Conservation (phyloP, 2,888 invertebrate species). For the Calameuta pallipes region DNA sequence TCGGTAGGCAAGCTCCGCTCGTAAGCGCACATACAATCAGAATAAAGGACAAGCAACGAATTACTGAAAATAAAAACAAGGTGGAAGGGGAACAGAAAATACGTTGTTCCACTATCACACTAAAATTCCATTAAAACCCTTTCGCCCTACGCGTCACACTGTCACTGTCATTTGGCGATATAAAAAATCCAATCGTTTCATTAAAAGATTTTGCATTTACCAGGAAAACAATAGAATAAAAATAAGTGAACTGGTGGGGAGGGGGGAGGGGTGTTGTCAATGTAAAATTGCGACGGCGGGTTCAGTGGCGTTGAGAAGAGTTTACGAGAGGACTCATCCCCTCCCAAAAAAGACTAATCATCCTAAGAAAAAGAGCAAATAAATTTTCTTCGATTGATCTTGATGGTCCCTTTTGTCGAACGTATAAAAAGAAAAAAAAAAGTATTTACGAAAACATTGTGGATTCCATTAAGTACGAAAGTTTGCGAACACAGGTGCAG, state of each 20-base stretch:
- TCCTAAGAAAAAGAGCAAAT: slow-evolving; percentile 1
- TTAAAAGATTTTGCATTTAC: not conserved
- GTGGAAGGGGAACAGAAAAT: slow-evolving; percentile 24
- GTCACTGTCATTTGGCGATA: not conserved
- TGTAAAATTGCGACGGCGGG: not conserved
- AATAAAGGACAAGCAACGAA: slow-evolving; percentile 40
- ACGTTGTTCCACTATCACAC: not conserved
- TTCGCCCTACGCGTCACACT: not conserved
- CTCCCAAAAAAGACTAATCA: not conserved
- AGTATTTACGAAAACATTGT: slow-evolving; percentile 19
- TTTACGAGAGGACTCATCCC: not conserved
- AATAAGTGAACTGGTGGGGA: slow-evolving; percentile 16
- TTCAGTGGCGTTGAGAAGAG: not conserved
- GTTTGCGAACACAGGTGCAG: slow-evolving; percentile 26
- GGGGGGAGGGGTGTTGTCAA: not conserved
- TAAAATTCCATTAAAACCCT: not conserved
- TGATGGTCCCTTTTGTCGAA: slow-evolving; percentile 31
- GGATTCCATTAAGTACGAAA: slow-evolving; percentile 42
- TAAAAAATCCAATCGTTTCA: not conserved
- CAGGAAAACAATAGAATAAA: slow-evolving; percentile 5
- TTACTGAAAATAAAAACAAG: slow-evolving; percentile 22
- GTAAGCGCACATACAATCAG: slow-evolving; percentile 51
- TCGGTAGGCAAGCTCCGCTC: slow-evolving; percentile 57
- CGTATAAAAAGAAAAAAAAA: slow-evolving; percentile 16
- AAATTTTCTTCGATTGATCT: not conserved